phyloP scores from a whole-genome alignment of 2,888 invertebrate genomes.

The Macaria notata region DNA sequence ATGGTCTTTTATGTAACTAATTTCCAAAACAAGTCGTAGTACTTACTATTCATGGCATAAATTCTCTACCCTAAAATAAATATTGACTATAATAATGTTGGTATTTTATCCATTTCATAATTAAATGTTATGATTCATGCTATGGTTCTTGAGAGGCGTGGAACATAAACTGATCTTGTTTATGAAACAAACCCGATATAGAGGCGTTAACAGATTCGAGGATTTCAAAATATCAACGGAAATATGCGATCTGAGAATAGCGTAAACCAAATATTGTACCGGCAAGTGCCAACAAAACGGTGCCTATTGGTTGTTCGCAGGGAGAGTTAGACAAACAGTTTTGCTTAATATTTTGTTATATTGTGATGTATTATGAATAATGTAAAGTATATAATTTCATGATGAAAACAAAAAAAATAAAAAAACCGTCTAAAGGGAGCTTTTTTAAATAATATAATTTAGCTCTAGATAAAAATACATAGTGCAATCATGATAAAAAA shows the following conservation, averaged over 20 bases:
- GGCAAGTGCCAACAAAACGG: conserved; percentile 15
- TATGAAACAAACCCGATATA: conserved; percentile 20
- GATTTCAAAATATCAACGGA: conserved; percentile 21
- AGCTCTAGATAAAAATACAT: too few species aligned
- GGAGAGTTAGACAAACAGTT: too few species aligned
- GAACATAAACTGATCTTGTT: conserved; percentile 21
- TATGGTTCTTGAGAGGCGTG: conserved; percentile 5
- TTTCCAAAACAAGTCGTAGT: too few species aligned
- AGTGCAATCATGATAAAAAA: too few species aligned
- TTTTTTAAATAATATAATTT: too few species aligned
- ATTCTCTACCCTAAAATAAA: background rate
- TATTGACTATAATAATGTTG: background rate
- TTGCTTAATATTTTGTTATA: too few species aligned
- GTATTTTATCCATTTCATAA: background rate
- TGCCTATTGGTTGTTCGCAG: background rate
- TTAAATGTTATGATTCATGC: conserved; percentile 12
- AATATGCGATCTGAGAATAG: conserved; percentile 19
- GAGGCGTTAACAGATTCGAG: conserved; percentile 19
- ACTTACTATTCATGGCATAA: background rate
- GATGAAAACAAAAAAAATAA: too few species aligned
- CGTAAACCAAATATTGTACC: conserved; percentile 19
- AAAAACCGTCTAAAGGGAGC: too few species aligned
- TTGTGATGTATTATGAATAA: too few species aligned
- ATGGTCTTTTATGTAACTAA: too few species aligned
- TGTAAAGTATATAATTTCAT: too few species aligned